phyloP scores from a whole-genome alignment of 2,113 vertebrate species.

The Centropus bengalensis region DNA sequence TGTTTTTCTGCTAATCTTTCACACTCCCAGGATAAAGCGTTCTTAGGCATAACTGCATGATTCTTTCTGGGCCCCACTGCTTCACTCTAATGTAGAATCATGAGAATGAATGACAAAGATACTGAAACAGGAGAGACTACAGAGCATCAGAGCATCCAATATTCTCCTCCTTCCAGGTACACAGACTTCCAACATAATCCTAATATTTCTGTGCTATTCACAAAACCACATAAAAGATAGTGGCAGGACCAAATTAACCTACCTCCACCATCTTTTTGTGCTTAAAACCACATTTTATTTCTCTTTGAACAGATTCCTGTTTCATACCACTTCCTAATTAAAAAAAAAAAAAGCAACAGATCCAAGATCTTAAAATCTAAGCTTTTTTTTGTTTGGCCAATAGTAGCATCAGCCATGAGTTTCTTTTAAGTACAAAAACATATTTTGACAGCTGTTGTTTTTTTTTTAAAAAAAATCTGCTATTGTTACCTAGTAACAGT shows the following conservation, averaged over 20 bases:
- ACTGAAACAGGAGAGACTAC: background rate
- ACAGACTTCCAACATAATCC: background rate
- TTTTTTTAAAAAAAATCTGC: background rate
- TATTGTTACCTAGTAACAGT: background rate
- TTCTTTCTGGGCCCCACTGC: background rate
- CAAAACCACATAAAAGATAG: background rate
- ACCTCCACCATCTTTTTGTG: background rate
- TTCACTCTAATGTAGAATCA: background rate
- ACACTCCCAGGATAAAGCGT: background rate
- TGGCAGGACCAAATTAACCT: background rate
- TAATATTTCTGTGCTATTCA: background rate
- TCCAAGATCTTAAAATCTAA: background rate
- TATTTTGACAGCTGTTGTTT: background rate
- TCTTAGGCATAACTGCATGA: background rate
- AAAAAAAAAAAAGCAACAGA: background rate
- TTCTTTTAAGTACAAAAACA: background rate
- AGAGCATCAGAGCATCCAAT: background rate
- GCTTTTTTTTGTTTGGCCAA: background rate
- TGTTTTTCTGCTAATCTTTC: background rate
- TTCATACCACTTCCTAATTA: background rate
- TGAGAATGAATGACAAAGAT: fast-evolving
- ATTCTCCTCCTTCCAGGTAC: background rate
- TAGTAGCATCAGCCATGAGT: background rate
- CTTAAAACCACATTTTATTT: background rate
- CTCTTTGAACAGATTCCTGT: background rate